Evolutionary conservation across 2,113 vertebrate species (phyloP).

Genomic region (Eleginops maclovinus): DNA sequence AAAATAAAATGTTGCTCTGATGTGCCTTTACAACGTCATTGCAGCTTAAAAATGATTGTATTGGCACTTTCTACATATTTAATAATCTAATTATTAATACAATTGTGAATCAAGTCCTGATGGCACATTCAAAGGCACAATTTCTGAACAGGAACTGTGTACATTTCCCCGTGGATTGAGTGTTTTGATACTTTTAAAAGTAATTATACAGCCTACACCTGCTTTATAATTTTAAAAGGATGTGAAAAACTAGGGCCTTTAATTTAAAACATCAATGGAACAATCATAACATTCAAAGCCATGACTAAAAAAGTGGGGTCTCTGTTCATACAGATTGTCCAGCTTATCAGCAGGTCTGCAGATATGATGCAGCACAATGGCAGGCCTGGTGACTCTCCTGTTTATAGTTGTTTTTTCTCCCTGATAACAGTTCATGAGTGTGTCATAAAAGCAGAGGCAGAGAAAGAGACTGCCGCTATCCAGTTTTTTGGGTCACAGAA

Average conservation of each 20-base stretch:
- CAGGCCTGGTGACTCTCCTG: slow-evolving; percentile 11
- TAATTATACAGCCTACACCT: too few species aligned
- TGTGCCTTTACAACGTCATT: too few species aligned
- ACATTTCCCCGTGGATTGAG: too few species aligned
- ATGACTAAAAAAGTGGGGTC: background rate
- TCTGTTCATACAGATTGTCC: slow-evolving; percentile 30
- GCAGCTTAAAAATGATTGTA: too few species aligned
- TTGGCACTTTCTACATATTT: too few species aligned
- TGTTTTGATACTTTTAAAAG: too few species aligned
- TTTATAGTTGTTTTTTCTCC: slow-evolving; percentile 20
- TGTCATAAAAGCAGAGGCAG: background rate
- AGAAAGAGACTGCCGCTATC: background rate
- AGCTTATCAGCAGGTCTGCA: slow-evolving; percentile 32
- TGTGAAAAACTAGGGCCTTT: background rate
- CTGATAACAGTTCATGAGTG: slow-evolving; percentile 31
- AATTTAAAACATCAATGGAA: background rate
- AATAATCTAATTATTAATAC: too few species aligned
- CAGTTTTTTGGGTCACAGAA: slow-evolving; percentile 34
- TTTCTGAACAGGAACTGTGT: too few species aligned
- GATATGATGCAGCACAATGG: slow-evolving; percentile 36
- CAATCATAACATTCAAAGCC: background rate
- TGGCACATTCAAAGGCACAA: too few species aligned
- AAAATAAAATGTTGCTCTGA: too few species aligned
- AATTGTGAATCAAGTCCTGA: too few species aligned
- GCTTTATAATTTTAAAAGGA: too few species aligned